Base-by-base conservation (phyloP, 1,140 invertebrate species). In the Drosophila sproati region DNA sequence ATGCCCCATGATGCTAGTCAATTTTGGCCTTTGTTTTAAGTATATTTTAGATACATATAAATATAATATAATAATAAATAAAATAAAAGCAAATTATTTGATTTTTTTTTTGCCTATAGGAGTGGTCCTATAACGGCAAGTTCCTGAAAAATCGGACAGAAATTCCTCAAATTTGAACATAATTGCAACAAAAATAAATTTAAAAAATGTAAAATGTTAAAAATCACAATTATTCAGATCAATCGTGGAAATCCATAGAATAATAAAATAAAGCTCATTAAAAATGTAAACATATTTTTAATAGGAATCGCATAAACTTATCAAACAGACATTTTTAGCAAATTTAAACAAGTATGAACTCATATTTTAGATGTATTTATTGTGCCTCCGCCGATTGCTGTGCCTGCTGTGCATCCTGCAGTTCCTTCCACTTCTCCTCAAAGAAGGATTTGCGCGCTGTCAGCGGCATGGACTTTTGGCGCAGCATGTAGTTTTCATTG, bases 401-500 rank as follows among this genome's bases (percentile, higher is more conserved):
- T 2, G 57, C 6, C 31, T 77, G 73, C 31, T 77, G 73, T 0
- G 28, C 12, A 34, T 69, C 66, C 12, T 82, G 80, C 0, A 92
- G 37, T 55, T 92, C 78, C 34, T 85, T 45, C 64, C 80, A 76
- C 47, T 81, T 87, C 20, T 76, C 66, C 55, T 86, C 73, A 37
- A 92, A 92, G 80, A 94, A 95, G 12, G 93, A 91, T 92, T 95
- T 95, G 80, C 96, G 94, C 3, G 95, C 91, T 3, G 95, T 93
- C 28, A 96, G 63, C 1, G 96, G 95, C 31, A 95, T 68, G 51
- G 94, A 94, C 72, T 94, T 95, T 67, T 95, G 94, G 39, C 96
- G 92, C 43, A 96, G 69, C 4, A 94, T 92, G 82, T 93, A 94
- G 77, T 94, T 95, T 78, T 95, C 94, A 93, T 98, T 96, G 51